Percentiles rank a stretch among this genome's conserved stretches.
Conservation (phyloP, 2,888 invertebrate species). For the Drosophila anomelani region DNA sequence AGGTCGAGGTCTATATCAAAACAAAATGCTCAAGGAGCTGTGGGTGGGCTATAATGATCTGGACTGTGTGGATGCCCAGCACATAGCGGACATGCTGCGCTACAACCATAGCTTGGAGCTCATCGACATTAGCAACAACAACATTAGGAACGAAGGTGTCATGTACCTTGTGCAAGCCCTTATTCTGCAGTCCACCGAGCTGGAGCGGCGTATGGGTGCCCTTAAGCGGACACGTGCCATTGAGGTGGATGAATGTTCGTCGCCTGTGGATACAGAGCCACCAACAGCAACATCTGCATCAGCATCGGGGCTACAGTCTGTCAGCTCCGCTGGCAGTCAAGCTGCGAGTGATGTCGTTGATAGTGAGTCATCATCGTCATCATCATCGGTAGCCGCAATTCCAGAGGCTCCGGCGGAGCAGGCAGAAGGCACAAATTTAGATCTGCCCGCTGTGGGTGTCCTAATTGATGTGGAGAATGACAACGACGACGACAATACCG, state of each 20-base stretch:
- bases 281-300: background rate
- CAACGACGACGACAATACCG: slow-evolving; percentile 81
- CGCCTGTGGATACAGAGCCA: slow-evolving; percentile 53
- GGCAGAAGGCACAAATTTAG: background rate
- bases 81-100: slow-evolving; percentile 90
- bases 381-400: background rate
- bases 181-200: slow-evolving; percentile 87
- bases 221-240: slow-evolving; percentile 77
- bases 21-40: slow-evolving; percentile 91
- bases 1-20: slow-evolving; percentile 93
- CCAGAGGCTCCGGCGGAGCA: slow-evolving; percentile 18
- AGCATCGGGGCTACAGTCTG: slow-evolving; percentile 3
- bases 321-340: background rate
- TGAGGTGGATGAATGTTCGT: slow-evolving; percentile 75
- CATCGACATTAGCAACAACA: slow-evolving; percentile 91
- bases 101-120: slow-evolving; percentile 91
- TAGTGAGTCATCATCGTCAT: slow-evolving; percentile 1
- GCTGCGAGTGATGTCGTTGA: slow-evolving; percentile 16
- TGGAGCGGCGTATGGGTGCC: slow-evolving; percentile 75
- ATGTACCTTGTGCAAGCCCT: slow-evolving; percentile 90
- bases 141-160: slow-evolving; percentile 88
- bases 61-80: slow-evolving; percentile 90
- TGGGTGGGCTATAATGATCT: slow-evolving; percentile 93
- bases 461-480: slow-evolving; percentile 78
- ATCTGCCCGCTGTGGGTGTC: slow-evolving; percentile 9